These are phyloP conservation scores for Cervus canadensis DNA, from an alignment of 2,113 vertebrate species.

Conservation along the genomic window DNA sequence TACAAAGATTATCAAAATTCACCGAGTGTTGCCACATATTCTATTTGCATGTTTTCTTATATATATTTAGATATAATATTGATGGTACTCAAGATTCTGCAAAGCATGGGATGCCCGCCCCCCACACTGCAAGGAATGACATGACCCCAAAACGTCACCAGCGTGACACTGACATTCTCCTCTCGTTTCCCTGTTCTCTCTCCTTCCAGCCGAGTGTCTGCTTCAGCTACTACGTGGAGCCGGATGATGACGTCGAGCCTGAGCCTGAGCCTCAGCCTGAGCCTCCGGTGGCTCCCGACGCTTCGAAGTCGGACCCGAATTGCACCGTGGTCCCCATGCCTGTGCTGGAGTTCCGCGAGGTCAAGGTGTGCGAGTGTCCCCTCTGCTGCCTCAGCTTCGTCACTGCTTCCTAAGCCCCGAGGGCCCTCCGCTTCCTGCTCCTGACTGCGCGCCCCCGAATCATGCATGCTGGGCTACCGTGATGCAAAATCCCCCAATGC, in stretches of 20 bases:
- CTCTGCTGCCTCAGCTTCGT: background rate
- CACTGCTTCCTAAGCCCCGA: background rate
- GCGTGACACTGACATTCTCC: background rate
- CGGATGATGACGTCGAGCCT: background rate
- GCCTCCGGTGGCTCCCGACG: background rate
- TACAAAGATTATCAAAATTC: background rate
- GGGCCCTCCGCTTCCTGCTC: background rate
- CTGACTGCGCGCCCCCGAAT: background rate
- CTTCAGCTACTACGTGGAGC: background rate
- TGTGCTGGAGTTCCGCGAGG: background rate
- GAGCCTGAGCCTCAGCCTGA: background rate
- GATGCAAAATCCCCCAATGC: background rate
- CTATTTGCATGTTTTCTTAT: background rate
- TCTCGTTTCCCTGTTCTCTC: background rate
- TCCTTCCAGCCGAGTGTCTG: background rate
- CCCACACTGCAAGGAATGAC: background rate
- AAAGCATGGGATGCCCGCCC: background rate
- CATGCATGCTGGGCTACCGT: background rate
- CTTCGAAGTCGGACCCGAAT: background rate
- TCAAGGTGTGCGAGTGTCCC: background rate
- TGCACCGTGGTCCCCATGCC: fast-evolving
- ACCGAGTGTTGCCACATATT: background rate
- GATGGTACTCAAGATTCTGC: background rate
- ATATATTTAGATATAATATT: background rate
- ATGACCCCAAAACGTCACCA: background rate